Evolutionary conservation across 2,797 vertebrate species (phyloP).

Genomic region (Acanthurus lineatus): DNA sequence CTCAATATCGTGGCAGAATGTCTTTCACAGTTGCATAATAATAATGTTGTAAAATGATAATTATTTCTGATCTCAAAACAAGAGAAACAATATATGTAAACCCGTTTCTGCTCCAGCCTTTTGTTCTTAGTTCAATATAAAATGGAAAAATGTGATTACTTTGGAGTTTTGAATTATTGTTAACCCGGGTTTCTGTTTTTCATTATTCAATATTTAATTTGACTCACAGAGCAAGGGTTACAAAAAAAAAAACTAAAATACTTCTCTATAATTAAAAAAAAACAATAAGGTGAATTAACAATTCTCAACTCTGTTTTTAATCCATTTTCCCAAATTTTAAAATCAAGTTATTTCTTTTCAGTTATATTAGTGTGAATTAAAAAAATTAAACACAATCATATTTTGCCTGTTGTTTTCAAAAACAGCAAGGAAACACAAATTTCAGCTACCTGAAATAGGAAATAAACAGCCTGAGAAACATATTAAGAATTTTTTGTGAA

Average conservation of each 20-base stretch:
- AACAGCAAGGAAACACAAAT: too few relatives aligned
- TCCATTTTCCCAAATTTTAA: conserved; percentile 1
- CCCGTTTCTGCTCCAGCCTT: not conserved
- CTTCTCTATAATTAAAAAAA: not conserved
- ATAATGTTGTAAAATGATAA: conserved; percentile 9
- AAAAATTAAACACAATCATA: not conserved
- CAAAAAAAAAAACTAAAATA: not conserved
- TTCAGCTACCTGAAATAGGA: too few relatives aligned
- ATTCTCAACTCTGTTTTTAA: not conserved
- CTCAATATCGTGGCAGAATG: not conserved
- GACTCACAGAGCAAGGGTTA: not conserved
- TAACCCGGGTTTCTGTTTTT: conserved; percentile 2
- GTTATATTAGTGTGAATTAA: not conserved
- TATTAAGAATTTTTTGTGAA: too few relatives aligned
- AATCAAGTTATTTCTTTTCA: not conserved
- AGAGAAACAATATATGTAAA: not conserved
- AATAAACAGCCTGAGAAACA: too few relatives aligned
- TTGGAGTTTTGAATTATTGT: conserved; percentile 8
- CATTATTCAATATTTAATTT: conserved; percentile 11
- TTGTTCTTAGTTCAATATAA: conserved; percentile 4
- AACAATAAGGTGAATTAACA: not conserved
- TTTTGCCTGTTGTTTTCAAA: not conserved
- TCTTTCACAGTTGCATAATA: conserved; percentile 24
- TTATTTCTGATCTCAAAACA: conserved; percentile 29
- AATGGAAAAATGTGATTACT: conserved; percentile 16